phyloP scores from a whole-genome alignment of 2,797 vertebrate genomes.

The Otolemur crassicaudatus region DNA sequence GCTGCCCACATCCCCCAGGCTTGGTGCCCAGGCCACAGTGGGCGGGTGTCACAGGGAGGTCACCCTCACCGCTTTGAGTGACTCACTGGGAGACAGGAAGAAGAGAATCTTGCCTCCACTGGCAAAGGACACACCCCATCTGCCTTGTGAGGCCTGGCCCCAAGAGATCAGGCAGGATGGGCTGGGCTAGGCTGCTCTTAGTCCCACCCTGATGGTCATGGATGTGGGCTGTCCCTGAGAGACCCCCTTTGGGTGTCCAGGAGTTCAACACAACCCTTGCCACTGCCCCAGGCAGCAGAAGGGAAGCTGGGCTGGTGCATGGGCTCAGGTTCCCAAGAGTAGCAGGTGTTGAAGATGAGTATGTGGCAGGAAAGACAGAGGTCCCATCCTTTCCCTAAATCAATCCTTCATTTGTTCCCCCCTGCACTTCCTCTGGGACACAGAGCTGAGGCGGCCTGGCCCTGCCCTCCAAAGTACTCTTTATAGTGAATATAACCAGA shows the following conservation, averaged over 20 bases:
- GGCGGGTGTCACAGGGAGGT: slow-evolving; percentile 83
- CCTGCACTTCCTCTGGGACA: not conserved
- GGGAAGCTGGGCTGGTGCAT: not conserved
- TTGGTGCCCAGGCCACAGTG: slow-evolving; percentile 78
- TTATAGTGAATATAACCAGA: not conserved
- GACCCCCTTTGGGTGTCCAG: not conserved
- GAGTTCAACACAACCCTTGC: not conserved
- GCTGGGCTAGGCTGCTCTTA: not conserved
- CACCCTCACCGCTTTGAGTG: slow-evolving; percentile 77
- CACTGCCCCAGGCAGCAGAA: not conserved
- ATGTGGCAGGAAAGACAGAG: not conserved
- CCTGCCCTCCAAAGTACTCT: not conserved
- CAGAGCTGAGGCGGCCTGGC: not conserved
- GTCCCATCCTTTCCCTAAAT: not conserved
- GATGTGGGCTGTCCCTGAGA: not conserved
- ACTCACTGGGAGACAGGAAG: slow-evolving; percentile 79
- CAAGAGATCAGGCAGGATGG: slow-evolving; percentile 35
- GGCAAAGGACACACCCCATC: slow-evolving; percentile 66
- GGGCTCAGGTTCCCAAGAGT: not conserved
- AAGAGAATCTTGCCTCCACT: slow-evolving; percentile 71
- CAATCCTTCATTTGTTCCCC: not conserved
- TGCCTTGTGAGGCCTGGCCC: slow-evolving; percentile 23
- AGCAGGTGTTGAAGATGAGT: no score
- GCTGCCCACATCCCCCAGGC: slow-evolving; percentile 81
- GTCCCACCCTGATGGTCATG: not conserved